A percentile compares a stretch with the other conserved stretches of the same genome.
phyloP scores from a whole-genome alignment of 2,113 vertebrate genomes.

The Bubo scandiacus region DNA sequence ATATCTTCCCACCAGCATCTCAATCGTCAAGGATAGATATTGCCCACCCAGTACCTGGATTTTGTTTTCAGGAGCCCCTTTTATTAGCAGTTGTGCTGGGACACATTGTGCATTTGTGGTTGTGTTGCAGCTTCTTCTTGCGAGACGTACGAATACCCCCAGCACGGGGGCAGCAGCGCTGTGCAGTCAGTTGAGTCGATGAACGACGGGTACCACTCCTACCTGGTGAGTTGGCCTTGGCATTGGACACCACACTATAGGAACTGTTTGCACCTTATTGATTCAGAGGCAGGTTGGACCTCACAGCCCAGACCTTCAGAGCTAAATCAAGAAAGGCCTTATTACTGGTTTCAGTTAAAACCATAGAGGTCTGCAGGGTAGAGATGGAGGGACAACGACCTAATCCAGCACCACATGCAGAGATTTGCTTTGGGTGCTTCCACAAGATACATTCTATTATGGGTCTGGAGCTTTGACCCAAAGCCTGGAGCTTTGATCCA shows the following conservation, averaged over 20 bases:
- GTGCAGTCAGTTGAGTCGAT: conserved; percentile 87
- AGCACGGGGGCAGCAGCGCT: conserved; percentile 74
- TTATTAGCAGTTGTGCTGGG: background rate
- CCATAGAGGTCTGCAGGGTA: background rate
- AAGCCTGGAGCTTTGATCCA: background rate
- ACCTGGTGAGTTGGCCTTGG: conserved; percentile 82
- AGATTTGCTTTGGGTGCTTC: background rate
- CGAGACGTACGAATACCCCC: conserved; percentile 89
- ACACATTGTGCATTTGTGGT: background rate
- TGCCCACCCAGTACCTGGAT: background rate
- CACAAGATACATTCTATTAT: background rate
- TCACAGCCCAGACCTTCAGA: background rate
- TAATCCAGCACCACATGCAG: background rate
- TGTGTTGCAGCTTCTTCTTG: conserved; percentile 89
- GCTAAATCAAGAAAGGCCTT: background rate
- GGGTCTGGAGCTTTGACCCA: background rate
- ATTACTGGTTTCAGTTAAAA: background rate
- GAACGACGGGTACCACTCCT: conserved; percentile 86
- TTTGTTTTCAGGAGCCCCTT: background rate
- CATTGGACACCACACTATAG: background rate
- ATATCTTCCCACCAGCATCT: background rate
- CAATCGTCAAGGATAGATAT: background rate
- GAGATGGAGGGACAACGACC: background rate
- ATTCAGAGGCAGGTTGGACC: background rate
- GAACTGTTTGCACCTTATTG: background rate